Conservation (phyloP, 2,797 vertebrate genomes). For the Epinephelus awoara region DNA sequence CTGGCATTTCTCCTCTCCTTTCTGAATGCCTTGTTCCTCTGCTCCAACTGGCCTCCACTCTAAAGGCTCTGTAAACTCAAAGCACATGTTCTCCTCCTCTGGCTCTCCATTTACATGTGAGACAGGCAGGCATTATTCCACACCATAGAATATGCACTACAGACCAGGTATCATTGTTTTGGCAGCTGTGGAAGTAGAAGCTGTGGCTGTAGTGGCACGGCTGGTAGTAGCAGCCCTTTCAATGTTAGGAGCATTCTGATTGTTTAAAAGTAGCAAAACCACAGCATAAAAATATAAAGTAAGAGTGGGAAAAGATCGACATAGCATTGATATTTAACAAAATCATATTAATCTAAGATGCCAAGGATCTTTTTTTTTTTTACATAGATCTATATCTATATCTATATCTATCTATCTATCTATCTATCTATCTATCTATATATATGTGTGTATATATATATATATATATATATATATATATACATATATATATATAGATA, state of each 20-base stretch:
- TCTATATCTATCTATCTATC: no score
- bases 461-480: no score
- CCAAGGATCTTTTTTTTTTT: no score
- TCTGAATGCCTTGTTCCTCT: constrained; percentile 45
- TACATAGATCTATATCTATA: no score
- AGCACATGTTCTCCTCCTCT: constrained; percentile 73
- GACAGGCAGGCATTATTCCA: constrained; percentile 54
- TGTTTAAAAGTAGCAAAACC: not conserved
- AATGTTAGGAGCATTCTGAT: not conserved
- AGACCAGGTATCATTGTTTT: constrained; percentile 41
- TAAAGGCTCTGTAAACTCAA: constrained; percentile 71
- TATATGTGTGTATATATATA: no score
- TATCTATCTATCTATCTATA: no score
- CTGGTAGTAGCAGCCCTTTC: not conserved
- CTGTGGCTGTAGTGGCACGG: not conserved
- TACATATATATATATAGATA: no score
- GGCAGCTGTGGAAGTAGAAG: not conserved
- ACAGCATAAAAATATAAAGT: not conserved
- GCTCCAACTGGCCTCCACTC: constrained; percentile 71
- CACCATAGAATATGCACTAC: constrained; percentile 40
- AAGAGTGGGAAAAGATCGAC: no score
- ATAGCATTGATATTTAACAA: no score
- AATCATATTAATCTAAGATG: no score
- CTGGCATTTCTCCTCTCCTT: constrained; percentile 54
- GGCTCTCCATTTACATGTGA: constrained; percentile 58